Evolutionary conservation across 2,113 vertebrate species (phyloP), one percentile per base, ranked within the genome.

Genomic region (Macquaria ambigua): DNA sequence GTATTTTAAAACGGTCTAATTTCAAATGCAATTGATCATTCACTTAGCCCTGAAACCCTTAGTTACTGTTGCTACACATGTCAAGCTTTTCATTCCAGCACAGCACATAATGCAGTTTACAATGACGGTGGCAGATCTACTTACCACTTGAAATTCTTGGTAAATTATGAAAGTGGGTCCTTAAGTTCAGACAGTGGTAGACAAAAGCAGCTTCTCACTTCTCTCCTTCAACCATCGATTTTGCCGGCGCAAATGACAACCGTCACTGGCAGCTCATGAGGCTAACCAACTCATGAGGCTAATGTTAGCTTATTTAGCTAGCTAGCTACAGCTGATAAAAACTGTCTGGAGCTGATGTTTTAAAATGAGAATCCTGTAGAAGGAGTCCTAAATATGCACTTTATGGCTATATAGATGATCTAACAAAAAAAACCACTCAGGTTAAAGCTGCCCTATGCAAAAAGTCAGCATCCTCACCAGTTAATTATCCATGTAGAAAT

Each of bases 1-100:
- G 10, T 31, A 37, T 63, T 66, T 77, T 77, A 77, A 85, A 84
- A 79, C 11, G 59, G 23, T 69, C 20, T 37, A 31, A 81, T 64
- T 74, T 66, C 14, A 58, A 76, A 75, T 56, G 39, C 9, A 9
- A 64, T 31, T 59, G 31, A 71, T 31, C 28, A 41, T 48, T 41
- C 3, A 0, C 34, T 20, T 50, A 70, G 15, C 25, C 16, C n/a
- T 8, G 14, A 9, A 41, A 20, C 10, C 31, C 8, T 21, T 11
- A 18, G 37, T 25, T 6, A 16, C 7, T 25, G 52, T 18, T 25
- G 34, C 14, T 56, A 5, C 12, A 1, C 70, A 8, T 50, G 8
- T 6, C 46, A 9, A 56, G 14, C 34, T 72, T 15, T 20, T 8
- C 37, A 25, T 23, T 58, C 21, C 2, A 1, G 11, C 14, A 55